Conservation (phyloP, 2,113 vertebrate genomes). For the Erythrocercus mccallii region DNA sequence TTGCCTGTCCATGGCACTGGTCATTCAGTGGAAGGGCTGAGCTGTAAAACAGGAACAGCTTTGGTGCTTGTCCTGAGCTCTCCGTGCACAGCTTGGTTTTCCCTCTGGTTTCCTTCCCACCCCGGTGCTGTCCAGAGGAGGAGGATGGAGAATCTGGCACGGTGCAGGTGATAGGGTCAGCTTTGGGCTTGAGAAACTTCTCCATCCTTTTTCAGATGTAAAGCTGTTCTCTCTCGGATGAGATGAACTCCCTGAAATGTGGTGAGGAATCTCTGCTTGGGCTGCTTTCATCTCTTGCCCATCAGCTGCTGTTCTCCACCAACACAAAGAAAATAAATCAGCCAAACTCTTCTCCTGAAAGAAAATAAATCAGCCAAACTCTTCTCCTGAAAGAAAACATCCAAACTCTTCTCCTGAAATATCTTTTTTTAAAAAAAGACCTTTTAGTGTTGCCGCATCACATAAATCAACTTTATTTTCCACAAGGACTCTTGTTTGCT, state of each 20-base stretch:
- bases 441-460: accelerated
- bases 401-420: not conserved
- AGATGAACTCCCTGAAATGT: not conserved
- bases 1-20: not conserved
- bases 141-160: not conserved
- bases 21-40: not conserved
- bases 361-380: not conserved
- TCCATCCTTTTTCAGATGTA: not conserved
- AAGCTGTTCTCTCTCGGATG: not conserved
- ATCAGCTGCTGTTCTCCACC: not conserved
- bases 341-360: not conserved
- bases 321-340: not conserved
- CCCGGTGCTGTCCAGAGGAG: not conserved
- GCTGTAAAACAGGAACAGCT: not conserved
- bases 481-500: not conserved
- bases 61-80: not conserved
- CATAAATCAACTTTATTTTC: not conserved
- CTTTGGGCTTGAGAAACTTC: not conserved
- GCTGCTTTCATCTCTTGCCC: slow-evolving; percentile 19
- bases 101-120: not conserved
- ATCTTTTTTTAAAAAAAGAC: not conserved
- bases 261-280: not conserved
- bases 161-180: not conserved
- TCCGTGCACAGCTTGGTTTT: not conserved
- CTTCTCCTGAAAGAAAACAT: not conserved